Evolutionary conservation across 2,797 vertebrate genomes (phyloP).

Genomic region (Oreochromis mossambicus): DNA sequence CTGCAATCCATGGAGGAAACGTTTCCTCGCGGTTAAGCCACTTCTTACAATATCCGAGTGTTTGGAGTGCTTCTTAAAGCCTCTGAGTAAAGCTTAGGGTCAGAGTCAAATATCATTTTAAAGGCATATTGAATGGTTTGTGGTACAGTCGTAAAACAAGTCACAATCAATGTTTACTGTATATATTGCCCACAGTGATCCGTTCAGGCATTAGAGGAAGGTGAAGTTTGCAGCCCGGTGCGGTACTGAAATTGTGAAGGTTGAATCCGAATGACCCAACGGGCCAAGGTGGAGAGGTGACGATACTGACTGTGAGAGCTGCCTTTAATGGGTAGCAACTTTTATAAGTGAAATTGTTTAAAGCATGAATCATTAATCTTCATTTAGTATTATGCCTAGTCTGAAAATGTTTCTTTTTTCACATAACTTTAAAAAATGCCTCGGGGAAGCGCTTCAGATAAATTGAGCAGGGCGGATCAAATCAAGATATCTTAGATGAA

Average conservation of each 20-base stretch:
- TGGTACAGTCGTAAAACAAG: background rate
- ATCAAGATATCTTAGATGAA: background rate
- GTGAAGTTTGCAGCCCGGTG: background rate
- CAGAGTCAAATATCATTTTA: background rate
- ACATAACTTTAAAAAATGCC: background rate
- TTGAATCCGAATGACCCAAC: background rate
- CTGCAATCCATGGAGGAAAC: background rate
- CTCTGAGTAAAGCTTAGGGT: background rate
- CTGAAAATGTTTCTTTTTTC: background rate
- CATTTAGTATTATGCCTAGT: background rate
- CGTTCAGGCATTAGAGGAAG: background rate
- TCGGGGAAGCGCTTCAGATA: background rate
- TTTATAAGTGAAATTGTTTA: background rate
- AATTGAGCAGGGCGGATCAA: background rate
- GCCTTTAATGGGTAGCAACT: background rate
- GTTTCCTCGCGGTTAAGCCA: background rate
- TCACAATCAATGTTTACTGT: background rate
- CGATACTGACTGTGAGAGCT: background rate
- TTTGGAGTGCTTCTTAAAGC: background rate
- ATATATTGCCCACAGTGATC: background rate
- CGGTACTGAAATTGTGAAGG: background rate
- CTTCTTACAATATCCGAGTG: background rate
- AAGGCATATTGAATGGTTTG: background rate
- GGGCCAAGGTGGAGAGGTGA: background rate
- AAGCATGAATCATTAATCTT: background rate